These are phyloP conservation scores for Sphenodon punctatus DNA, from an alignment of 2,797 vertebrate genomes.

Conservation along the genomic window DNA sequence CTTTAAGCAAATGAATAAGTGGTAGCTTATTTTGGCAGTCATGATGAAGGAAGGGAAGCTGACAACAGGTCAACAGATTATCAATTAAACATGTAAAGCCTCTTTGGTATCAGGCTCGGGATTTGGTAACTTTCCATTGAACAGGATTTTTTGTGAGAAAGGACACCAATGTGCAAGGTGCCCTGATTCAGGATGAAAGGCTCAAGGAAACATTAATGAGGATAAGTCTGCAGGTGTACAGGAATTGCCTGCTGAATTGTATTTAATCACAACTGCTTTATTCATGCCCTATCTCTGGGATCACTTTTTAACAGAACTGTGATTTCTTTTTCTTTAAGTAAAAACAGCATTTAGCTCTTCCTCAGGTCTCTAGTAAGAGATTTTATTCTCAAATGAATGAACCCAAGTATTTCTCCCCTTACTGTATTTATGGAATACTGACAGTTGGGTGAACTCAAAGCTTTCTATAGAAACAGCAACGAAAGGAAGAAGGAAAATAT, in stretches of 20 bases:
- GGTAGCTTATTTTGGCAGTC: not conserved
- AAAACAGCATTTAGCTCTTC: not conserved
- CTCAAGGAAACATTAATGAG: not conserved
- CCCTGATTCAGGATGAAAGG: not conserved
- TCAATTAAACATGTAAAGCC: not conserved
- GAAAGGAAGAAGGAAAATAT: not conserved
- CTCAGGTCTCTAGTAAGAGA: not conserved
- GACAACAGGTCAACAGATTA: not conserved
- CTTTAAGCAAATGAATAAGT: not conserved
- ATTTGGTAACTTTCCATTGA: not conserved
- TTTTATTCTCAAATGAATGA: not conserved
- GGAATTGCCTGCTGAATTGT: not conserved
- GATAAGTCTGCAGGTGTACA: not conserved
- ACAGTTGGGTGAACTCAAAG: not conserved
- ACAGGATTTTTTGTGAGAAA: not conserved
- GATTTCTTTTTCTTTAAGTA: not conserved
- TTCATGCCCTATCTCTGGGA: not conserved
- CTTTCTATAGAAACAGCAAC: not conserved
- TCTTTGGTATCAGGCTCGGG: not conserved
- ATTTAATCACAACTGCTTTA: not conserved
- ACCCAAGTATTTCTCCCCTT: not conserved
- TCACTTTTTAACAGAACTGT: not conserved
- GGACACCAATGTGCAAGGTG: not conserved
- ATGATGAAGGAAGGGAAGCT: not conserved
- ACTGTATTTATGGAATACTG: constrained; percentile 9